A percentile compares a stretch with the other conserved stretches of the same genome.
Evolutionary conservation across 2,888 invertebrate species (phyloP).

Genomic region (Marasmarcha lunaedactyla): DNA sequence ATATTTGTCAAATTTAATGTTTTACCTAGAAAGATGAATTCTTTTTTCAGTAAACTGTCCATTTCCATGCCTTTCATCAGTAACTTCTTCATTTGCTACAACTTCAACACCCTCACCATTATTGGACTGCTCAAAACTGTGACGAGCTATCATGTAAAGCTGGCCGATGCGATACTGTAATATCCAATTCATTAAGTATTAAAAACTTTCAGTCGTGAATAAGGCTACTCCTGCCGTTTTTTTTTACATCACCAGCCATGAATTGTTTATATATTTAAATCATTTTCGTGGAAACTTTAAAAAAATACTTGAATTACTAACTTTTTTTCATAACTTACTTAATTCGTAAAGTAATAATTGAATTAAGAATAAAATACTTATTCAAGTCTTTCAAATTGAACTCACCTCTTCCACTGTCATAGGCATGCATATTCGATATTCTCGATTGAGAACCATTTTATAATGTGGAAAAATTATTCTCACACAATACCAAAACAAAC

Average conservation of each 20-base stretch:
- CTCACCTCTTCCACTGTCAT: slow-evolving; percentile 90
- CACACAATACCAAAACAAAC: no score
- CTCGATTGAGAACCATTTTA: slow-evolving; percentile 86
- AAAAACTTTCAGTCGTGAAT: background rate
- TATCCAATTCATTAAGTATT: no score
- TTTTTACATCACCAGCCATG: no score
- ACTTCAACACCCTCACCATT: slow-evolving; percentile 94
- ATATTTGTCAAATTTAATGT: background rate
- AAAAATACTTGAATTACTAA: no score
- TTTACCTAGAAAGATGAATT: slow-evolving; percentile 88
- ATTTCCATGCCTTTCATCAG: slow-evolving; percentile 81
- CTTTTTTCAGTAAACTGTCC: slow-evolving; percentile 93
- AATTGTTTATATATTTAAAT: no score
- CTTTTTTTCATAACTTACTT: no score
- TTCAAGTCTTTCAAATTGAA: no score
- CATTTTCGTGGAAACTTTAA: no score
- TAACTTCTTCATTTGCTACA: slow-evolving; percentile 83
- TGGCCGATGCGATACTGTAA: slow-evolving; percentile 90
- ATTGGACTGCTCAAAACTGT: slow-evolving; percentile 91
- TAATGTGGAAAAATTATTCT: no score
- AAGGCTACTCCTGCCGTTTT: slow-evolving; percentile 4
- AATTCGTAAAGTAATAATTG: no score
- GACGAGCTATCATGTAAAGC: slow-evolving; percentile 94
- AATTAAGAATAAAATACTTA: no score
- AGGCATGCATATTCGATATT: slow-evolving; percentile 94